Base-by-base conservation (phyloP, 2,888 invertebrate genomes). In the Villa cingulata region DNA sequence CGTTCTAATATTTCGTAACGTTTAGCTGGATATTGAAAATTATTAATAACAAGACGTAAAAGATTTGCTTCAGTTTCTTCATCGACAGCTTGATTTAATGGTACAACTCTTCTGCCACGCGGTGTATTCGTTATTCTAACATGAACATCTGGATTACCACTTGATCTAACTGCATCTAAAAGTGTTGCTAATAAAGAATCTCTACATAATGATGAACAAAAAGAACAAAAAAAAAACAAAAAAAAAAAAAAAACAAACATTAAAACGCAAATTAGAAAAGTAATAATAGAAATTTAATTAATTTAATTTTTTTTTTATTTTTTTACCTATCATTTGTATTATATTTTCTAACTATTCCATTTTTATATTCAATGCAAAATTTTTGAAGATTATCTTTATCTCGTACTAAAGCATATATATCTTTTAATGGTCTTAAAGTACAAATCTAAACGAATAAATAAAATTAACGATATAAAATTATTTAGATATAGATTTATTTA, bases 21-120 rank as follows among this genome's bases (percentile, higher is more conserved):
- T 68, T 74, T 75, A 17, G 70, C 65, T 40, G 74, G 74, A 58
- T 66, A 66, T 52, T 70, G 70, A 53, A 67, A 68, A 41, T 77
- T 75, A 55, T 76, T 75, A 54, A 77, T 77, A 54, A 78, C 75
- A 55, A 78, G 62, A 53, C 66, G 63, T 48, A 70, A 49, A 57
- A 95, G 87, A 59, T 85, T 83, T 48, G 86, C 85, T 72, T 98
- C 98, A 0, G 91, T 86, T 71, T 98, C 97, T 72, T 98, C 97
- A 61, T 96, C 97, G 2, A 96, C 87, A 1, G 86, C 82, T 52
- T 86, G 81, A 62, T 85, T 83, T 48, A 94, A 74, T 9, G 97
- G 96, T 20, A 92, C 87, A 52, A 95, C 77, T 49, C 97, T 77
- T 62, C 85, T 83, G 1, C 91, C 91, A 51, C 94, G 76, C 43